phyloP scores from a whole-genome alignment of 2,888 invertebrate genomes.

The Sminthurinus aureus region DNA sequence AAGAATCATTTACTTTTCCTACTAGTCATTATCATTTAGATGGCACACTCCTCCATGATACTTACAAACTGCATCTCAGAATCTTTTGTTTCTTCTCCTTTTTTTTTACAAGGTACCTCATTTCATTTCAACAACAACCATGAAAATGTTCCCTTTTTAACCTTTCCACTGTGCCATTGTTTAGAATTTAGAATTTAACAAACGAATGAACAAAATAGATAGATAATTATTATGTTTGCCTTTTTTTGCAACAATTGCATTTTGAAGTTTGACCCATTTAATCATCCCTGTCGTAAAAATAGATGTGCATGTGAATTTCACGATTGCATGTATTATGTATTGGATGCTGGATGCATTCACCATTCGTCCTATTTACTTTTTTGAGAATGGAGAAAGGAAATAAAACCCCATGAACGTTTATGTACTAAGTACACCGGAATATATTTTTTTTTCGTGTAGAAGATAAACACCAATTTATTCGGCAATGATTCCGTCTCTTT shows the following conservation, averaged over 20 bases:
- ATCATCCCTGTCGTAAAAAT: background rate
- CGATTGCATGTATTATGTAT: too few species aligned
- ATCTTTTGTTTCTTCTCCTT: background rate
- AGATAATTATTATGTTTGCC: too few species aligned
- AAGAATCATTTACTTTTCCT: background rate
- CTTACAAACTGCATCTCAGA: background rate
- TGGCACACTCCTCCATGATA: background rate
- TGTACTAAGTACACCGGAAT: background rate
- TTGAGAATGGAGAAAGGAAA: too few species aligned
- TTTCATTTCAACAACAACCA: background rate
- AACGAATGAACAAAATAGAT: background rate
- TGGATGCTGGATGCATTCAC: too few species aligned
- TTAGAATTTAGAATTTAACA: background rate
- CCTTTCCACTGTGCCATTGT: background rate
- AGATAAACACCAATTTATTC: conserved; percentile 52
- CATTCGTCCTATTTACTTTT: too few species aligned
- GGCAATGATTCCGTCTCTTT: conserved; percentile 49
- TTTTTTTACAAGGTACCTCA: background rate
- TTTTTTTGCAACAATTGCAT: background rate
- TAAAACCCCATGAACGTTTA: too few species aligned
- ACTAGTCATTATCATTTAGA: background rate
- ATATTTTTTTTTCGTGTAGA: conserved; percentile 39
- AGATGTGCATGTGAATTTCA: too few species aligned
- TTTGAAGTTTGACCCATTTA: background rate
- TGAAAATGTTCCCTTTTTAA: background rate